These are phyloP conservation scores for Dendrocincla fuliginosa DNA, from an alignment of 2,797 vertebrate species.

Conservation along the genomic window DNA sequence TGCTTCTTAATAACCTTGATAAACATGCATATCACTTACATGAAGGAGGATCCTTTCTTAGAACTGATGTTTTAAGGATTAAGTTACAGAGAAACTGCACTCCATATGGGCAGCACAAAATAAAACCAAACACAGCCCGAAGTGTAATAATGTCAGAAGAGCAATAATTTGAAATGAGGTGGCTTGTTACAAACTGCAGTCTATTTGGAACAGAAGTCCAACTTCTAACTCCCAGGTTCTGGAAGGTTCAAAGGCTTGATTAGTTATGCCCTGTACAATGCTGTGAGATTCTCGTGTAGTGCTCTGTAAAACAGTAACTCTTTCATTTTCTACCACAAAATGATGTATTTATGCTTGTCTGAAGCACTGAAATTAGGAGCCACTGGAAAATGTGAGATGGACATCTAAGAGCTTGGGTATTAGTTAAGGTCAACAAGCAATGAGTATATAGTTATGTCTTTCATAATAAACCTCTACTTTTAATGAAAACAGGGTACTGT, in stretches of 20 bases:
- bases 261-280: not conserved
- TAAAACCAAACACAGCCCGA: not conserved
- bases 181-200: constrained; percentile 21
- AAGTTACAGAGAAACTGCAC: not conserved
- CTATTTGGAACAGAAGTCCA: not conserved
- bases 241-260: not conserved
- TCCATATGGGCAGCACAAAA: not conserved
- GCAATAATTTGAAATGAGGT: constrained; percentile 25
- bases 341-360: not conserved
- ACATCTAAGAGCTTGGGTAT: not conserved
- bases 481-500: not conserved
- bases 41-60: not conserved
- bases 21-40: not conserved
- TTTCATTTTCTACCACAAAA: not conserved
- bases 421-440: not conserved
- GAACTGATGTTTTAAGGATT: not conserved
- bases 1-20: not conserved
- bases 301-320: not conserved
- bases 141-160: constrained; percentile 24
- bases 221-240: not conserved
- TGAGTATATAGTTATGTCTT: not conserved
- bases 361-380: not conserved
- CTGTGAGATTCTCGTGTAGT: not conserved
- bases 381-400: not conserved
- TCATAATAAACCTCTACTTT: not conserved